Base-by-base conservation (phyloP, 2,797 vertebrate genomes). In the Falco columbarius region DNA sequence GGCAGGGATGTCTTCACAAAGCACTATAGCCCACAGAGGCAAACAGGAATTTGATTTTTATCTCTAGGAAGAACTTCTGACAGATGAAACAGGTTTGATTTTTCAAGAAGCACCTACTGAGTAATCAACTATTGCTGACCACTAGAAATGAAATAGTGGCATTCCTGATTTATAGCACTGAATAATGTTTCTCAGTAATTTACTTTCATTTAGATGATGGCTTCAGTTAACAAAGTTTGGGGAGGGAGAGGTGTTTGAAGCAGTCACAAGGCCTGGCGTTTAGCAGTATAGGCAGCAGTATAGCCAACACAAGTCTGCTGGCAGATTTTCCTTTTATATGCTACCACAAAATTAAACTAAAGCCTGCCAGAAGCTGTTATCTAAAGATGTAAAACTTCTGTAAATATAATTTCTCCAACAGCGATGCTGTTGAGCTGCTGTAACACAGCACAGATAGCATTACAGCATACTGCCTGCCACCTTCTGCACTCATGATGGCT, bases 281-380 rank as follows among this genome's bases (percentile, higher is more conserved):
- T 44, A 52, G 87, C 90, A 47, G 80, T 49, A 44, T 6, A 59
- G 86, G 49, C 81, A 67, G 40, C 51, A 52, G 68, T 22, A 55
- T 65, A 92, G 93, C 87, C 91, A 91, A 27, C 9, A 29, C 42
- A 81, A 29, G 51, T 49, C 49, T 56, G 24, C 80, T 58, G 89
- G 81, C 75, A 22, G 9, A 15, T 65, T 94, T 95, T 84, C 85
- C 54, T 95, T 79, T 67, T 74, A 40, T 38, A 44, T 24, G 26
- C 93, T 91, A 42, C 92, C 68, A 82, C 79, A 75, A 85, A 86
- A 94, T 92, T 82, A 86, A 79, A 75, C 58, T 91, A 84, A 92
- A 94, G 81, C 83, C 55, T 95, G 89, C 86, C 95, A 91, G 81
- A 80, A 87, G 73, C 87, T 81, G 65, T 76, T 85, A 59, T 56